Evolutionary conservation across 2,888 invertebrate species (phyloP).

Genomic region (Marasmarcha lunaedactyla): DNA sequence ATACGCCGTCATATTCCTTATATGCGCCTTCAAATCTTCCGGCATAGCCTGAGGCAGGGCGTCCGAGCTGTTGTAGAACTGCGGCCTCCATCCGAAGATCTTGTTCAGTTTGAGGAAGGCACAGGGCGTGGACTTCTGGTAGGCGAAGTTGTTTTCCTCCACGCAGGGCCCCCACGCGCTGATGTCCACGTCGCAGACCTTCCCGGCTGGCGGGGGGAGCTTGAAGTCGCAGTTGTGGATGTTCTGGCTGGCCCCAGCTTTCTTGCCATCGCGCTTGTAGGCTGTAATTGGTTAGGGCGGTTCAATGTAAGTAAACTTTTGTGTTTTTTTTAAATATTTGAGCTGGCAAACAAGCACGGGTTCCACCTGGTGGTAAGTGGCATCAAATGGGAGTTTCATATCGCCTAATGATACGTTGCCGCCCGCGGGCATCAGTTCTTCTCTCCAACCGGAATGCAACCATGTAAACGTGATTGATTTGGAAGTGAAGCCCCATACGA

Average conservation of each 20-base stretch:
- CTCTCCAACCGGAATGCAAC: too few species aligned
- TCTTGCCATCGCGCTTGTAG: slow-evolving; percentile 79
- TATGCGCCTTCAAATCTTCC: slow-evolving; percentile 74
- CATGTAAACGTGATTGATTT: too few species aligned
- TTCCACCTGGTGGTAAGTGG: too few species aligned
- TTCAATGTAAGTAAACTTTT: slow-evolving; percentile 2
- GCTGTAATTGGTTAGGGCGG: slow-evolving; percentile 69
- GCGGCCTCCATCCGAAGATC: slow-evolving; percentile 91
- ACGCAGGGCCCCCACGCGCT: slow-evolving; percentile 85
- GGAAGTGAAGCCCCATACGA: too few species aligned
- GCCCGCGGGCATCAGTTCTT: too few species aligned
- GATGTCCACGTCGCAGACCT: slow-evolving; percentile 91
- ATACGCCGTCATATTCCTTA: slow-evolving; percentile 62
- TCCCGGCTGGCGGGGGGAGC: slow-evolving; percentile 75
- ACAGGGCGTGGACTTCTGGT: slow-evolving; percentile 93
- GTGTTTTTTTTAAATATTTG: too few species aligned
- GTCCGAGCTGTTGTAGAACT: slow-evolving; percentile 80
- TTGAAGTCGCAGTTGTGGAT: slow-evolving; percentile 83
- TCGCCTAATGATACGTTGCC: too few species aligned
- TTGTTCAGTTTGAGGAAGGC: slow-evolving; percentile 95
- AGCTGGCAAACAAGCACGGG: too few species aligned
- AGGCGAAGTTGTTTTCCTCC: slow-evolving; percentile 88
- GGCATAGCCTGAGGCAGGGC: slow-evolving; percentile 83
- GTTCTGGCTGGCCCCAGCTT: slow-evolving; percentile 80
- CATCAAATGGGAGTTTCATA: too few species aligned